Conservation (phyloP, 2,888 invertebrate genomes). For the Plebejus melissa region DNA sequence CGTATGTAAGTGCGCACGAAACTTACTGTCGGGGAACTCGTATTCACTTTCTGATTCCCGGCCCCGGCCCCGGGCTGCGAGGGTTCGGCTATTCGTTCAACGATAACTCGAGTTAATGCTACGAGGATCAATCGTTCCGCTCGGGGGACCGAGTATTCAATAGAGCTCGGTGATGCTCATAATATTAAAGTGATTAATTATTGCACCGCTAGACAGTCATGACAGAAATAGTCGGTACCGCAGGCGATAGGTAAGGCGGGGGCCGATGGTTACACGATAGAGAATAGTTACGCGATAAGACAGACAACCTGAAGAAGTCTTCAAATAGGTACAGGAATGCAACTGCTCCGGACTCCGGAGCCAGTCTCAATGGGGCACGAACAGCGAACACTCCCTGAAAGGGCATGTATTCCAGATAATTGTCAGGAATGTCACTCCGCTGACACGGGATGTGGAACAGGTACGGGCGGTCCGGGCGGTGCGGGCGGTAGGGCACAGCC, state of each 20-base stretch:
- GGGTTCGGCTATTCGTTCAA: neutral
- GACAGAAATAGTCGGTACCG: too few species aligned
- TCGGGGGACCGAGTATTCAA: neutral
- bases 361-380: neutral
- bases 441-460: conserved; percentile 2
- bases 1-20: conserved; percentile 11
- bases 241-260: neutral
- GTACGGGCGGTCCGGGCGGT: neutral
- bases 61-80: conserved; percentile 9
- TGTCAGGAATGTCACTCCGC: conserved; percentile 2
- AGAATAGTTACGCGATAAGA: neutral
- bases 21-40: conserved; percentile 7
- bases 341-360: neutral
- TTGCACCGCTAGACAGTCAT: neutral
- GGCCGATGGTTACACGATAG: neutral
- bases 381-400: neutral
- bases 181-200: conserved; percentile 11
- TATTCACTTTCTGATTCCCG: conserved; percentile 21
- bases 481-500: neutral
- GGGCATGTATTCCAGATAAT: conserved; percentile 11
- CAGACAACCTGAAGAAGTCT: neutral
- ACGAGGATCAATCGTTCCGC: neutral
- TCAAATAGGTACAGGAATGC: neutral
- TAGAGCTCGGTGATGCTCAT: conserved; percentile 2
- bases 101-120: conserved; percentile 5